Percentiles rank a stretch among this genome's conserved stretches.
These are phyloP conservation scores for Enteromius paludinosus DNA, from an alignment of 2,797 vertebrate genomes.

Conservation along the genomic window DNA sequence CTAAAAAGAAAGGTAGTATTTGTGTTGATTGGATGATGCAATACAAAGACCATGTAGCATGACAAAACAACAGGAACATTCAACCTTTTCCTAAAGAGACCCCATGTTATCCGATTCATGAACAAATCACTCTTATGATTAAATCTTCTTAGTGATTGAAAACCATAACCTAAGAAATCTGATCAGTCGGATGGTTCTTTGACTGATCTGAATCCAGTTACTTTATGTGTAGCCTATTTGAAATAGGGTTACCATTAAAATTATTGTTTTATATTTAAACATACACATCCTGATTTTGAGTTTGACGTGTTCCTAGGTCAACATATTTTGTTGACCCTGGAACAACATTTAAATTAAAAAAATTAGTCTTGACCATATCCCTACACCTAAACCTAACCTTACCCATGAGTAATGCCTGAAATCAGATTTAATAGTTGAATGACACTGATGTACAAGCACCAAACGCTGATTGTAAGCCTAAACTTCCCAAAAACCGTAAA, in stretches of 20 bases:
- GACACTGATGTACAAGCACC: too few species aligned
- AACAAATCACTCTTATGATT: conserved; percentile 1
- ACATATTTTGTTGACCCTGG: too few species aligned
- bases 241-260: not conserved
- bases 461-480: too few species aligned
- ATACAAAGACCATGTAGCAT: not conserved
- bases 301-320: too few species aligned
- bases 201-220: not conserved
- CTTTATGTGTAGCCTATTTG: not conserved
- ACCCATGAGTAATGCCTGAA: too few species aligned
- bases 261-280: not conserved
- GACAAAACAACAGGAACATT: not conserved
- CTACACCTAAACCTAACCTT: too few species aligned
- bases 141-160: not conserved
- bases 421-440: too few species aligned
- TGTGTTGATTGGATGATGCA: not conserved
- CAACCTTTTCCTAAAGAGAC: not conserved
- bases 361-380: too few species aligned
- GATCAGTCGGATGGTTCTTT: too few species aligned
- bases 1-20: not conserved
- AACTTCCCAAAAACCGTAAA: too few species aligned
- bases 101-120: not conserved
- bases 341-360: too few species aligned
- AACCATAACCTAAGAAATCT: too few species aligned
- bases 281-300: not conserved